Evolutionary conservation across 1,140 invertebrate species (phyloP).

Genomic region (Plutomurus gul): DNA sequence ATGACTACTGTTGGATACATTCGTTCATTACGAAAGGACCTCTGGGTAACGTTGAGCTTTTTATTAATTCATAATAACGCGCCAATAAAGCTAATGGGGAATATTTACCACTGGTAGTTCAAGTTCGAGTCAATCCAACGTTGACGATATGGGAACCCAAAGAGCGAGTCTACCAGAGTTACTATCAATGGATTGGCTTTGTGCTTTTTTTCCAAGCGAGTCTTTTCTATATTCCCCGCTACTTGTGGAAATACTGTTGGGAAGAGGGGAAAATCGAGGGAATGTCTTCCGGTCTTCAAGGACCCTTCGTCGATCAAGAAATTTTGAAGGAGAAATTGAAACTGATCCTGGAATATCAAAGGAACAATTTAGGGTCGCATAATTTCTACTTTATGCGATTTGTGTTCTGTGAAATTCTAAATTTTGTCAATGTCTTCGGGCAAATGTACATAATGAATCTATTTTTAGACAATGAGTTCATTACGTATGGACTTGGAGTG

Average conservation of each 20-base stretch:
- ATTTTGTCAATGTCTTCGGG: slow-evolving; percentile 57
- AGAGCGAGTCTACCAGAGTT: slow-evolving; percentile 67
- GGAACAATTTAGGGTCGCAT: slow-evolving; percentile 60
- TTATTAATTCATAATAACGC: not conserved
- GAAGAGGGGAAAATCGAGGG: slow-evolving; percentile 82
- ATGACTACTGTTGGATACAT: slow-evolving; percentile 77
- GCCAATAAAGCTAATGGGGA: not conserved
- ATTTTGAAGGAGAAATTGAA: not conserved
- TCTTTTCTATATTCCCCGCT: slow-evolving; percentile 88
- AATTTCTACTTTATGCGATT: slow-evolving; percentile 73
- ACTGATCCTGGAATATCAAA: not conserved
- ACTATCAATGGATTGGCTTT: slow-evolving; percentile 69
- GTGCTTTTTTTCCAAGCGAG: slow-evolving; percentile 81
- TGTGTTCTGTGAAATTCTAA: slow-evolving; percentile 57
- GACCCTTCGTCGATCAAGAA: not conserved
- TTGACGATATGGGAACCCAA: slow-evolving; percentile 63
- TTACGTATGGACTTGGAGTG: slow-evolving; percentile 68
- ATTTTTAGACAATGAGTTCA: slow-evolving; percentile 77
- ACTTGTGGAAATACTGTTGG: slow-evolving; percentile 85
- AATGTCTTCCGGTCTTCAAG: slow-evolving; percentile 73
- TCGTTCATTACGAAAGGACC: slow-evolving; percentile 63
- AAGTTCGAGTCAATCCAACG: not conserved
- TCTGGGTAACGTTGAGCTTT: not conserved
- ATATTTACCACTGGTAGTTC: not conserved
- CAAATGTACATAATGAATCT: slow-evolving; percentile 58